Conservation (phyloP, 2,797 vertebrate genomes). For the Phalloptychus januarius region DNA sequence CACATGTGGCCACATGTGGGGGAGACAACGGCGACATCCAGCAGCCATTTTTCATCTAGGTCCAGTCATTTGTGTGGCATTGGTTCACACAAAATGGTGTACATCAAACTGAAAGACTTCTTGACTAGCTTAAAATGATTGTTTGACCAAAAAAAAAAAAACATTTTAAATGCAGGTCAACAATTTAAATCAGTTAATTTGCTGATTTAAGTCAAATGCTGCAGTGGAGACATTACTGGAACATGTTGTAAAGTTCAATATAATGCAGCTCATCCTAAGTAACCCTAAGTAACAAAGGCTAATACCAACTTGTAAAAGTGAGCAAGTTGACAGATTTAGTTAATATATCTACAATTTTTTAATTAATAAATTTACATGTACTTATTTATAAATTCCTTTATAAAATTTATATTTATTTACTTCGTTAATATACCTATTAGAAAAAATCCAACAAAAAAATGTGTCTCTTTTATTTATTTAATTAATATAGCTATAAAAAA, state of each 20-base stretch:
- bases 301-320: conserved; percentile 32
- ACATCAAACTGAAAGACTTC: conserved; percentile 20
- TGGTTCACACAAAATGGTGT: conserved; percentile 5
- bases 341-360: neutral
- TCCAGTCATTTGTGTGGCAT: conserved; percentile 18
- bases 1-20: conserved; percentile 28
- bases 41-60: conserved; percentile 11
- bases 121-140: conserved; percentile 6
- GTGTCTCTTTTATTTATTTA: neutral
- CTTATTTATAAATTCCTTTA: neutral
- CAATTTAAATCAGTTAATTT: too few relatives aligned
- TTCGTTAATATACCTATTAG: neutral
- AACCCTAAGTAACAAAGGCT: conserved; percentile 28
- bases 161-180: too few relatives aligned
- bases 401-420: neutral
- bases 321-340: neutral
- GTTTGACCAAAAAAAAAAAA: neutral
- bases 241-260: conserved; percentile 26
- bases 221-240: conserved; percentile 30
- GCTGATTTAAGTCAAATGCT: conserved; percentile 12
- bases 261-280: conserved; percentile 20
- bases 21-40: conserved; percentile 14
- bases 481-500: neutral
- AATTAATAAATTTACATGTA: too few relatives aligned
- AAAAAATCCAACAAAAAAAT: neutral